Evolutionary conservation across 2,113 vertebrate species (phyloP), one percentile per base, ranked within the genome.

Genomic region (Rhea americana): DNA sequence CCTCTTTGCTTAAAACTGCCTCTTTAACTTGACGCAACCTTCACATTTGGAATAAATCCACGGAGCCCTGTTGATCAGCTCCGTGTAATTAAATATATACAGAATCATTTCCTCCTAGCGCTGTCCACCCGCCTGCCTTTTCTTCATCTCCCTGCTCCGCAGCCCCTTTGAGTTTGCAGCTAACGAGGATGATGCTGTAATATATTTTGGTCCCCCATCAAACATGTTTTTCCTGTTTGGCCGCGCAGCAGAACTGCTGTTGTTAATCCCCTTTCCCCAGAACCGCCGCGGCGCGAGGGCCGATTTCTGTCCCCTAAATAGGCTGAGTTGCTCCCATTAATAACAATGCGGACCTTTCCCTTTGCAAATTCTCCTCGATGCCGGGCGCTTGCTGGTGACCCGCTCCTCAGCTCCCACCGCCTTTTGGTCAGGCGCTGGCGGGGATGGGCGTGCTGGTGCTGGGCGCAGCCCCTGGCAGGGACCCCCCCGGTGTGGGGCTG

Each of bases 41-140:
- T 85, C 75, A 13, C 72, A 18, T 92, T 96, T 94, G 84, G 89
- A 87, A 85, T 85, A 93, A 91, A 95, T 87, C 87, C 94, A 32
- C 4, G 0, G 37, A 2, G 7, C 15, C 0, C 83, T 75, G 76
- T 51, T 66, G 51, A 84, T 90, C 93, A 72, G 80, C 90, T 74
- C 81, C 28, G 4, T 30, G 56, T 88, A 89, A 94, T 96, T 93
- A 94, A 96, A 95, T 89, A 47, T n/a, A 45, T 2, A 6, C 68
- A 65, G 86, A 62, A 68, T 70, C 70, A 47, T 90, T 94, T 92
- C 87, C 85, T 93, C 82, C 82, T 18, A 37, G 39, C 0, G 1
- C 50, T 66, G 83, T 68, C 89, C 63, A 6, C 81, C 48, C 17
- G 12, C 89, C 75, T 6, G 12, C 1, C 0, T 58, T 63, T 81